phyloP scores from a whole-genome alignment of 2,113 vertebrate species.

The Melanostigma gelatinosum region DNA sequence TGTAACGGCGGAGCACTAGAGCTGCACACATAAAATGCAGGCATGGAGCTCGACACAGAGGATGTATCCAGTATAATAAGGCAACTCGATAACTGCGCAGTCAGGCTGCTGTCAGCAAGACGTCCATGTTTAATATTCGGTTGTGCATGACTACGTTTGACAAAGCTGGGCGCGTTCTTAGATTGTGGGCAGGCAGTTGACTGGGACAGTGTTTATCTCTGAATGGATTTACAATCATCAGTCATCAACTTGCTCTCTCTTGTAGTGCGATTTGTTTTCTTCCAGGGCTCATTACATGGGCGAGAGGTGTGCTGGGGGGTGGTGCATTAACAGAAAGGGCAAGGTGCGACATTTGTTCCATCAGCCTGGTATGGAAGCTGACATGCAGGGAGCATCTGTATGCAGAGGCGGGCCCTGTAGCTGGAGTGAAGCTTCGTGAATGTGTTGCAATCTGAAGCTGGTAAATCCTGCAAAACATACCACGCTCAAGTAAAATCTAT shows the following conservation, averaged over 20 bases:
- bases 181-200: slow-evolving; percentile 50
- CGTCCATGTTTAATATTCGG: slow-evolving; percentile 72
- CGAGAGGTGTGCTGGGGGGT: slow-evolving; percentile 35
- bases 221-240: slow-evolving; percentile 75
- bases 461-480: slow-evolving; percentile 20
- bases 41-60: slow-evolving; percentile 68
- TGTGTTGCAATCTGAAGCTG: slow-evolving; percentile 19
- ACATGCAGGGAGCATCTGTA: slow-evolving; percentile 26
- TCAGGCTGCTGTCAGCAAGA: slow-evolving; percentile 68
- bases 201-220: slow-evolving; percentile 46
- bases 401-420: slow-evolving; percentile 1
- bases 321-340: slow-evolving; percentile 23
- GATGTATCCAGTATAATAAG: slow-evolving; percentile 76
- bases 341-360: slow-evolving; percentile 21
- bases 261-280: slow-evolving; percentile 59
- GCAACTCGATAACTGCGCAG: slow-evolving; percentile 64
- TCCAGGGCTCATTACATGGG: slow-evolving; percentile 63
- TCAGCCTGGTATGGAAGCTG: slow-evolving; percentile 16
- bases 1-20: slow-evolving; percentile 27
- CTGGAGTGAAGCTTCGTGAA: not conserved
- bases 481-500: not conserved
- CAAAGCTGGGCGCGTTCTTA: slow-evolving; percentile 70
- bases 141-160: slow-evolving; percentile 63
- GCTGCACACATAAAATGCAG: slow-evolving; percentile 59
- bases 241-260: slow-evolving; percentile 61